Evolutionary conservation across 1,140 invertebrate species (phyloP).

Genomic region (honey bee (Apis mellifera)): DNA sequence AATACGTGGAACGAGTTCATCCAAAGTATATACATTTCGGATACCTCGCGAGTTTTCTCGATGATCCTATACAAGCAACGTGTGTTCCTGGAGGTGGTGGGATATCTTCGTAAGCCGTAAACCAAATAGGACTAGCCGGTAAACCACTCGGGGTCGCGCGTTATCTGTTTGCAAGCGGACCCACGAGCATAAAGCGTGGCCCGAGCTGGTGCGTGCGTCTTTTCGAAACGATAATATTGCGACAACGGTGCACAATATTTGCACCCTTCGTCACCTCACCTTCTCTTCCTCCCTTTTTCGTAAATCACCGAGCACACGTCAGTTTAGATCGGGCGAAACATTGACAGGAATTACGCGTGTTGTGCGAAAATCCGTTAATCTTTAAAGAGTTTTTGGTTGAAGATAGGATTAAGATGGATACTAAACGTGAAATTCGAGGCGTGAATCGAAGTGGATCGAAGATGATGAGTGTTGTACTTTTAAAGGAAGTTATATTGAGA

Average conservation of each 20-base stretch:
- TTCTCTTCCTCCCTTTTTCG: background rate
- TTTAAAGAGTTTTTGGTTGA: too few relatives aligned
- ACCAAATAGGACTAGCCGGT: constrained; percentile 66
- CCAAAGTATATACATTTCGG: background rate
- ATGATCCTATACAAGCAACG: constrained; percentile 66
- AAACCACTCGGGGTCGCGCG: constrained; percentile 63
- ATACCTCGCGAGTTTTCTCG: constrained; percentile 39
- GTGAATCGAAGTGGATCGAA: too few relatives aligned
- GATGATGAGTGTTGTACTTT: too few relatives aligned
- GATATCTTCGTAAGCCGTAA: constrained; percentile 68
- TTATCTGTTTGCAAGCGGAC: constrained; percentile 66
- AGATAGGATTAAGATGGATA: too few relatives aligned
- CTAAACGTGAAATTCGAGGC: too few relatives aligned
- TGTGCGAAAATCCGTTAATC: background rate
- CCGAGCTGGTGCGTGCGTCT: constrained; percentile 31
- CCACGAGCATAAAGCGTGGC: constrained; percentile 21
- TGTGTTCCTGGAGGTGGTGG: constrained; percentile 41
- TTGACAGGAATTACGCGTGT: background rate
- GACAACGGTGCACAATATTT: constrained; percentile 66
- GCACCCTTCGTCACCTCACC: background rate
- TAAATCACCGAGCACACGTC: constrained; percentile 3
- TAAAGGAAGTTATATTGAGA: too few relatives aligned
- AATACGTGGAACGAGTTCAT: constrained; percentile 31
- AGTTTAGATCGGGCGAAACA: background rate
- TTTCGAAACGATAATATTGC: constrained; percentile 66